Evolutionary conservation across 2,797 vertebrate genomes (phyloP), one percentile per base, ranked within the genome.

Genomic region (Notolabrus celidotus): DNA sequence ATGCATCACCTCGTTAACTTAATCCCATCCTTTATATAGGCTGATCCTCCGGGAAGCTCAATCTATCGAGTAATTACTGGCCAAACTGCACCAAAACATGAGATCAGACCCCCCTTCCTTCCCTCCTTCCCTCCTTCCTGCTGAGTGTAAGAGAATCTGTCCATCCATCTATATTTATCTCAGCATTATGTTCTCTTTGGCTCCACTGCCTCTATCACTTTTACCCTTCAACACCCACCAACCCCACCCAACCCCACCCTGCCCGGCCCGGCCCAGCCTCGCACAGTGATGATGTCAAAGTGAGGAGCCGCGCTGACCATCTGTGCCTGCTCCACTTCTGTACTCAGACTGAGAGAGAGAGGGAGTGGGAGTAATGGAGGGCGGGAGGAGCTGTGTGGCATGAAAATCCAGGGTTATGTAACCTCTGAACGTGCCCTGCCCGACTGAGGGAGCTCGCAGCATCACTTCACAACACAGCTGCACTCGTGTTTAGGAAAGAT

Each of bases 1-100:
- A 86, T 89, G 89, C 85, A 75, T 88, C 74, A 33, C 81, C 81
- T 91, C 71, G 69, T 92, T 89, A 92, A 58, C 17, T 72, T 83
- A 88, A 88, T 87, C 86, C 79, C 53, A 49, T 71, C 71, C 53
- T 75, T 70, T 71, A 65, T 73, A 57, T 25, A 20, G 66, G 49
- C 69, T 82, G 77, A 88, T 83, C 83, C 65, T 23, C 61, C 20
- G 59, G 63, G 22, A 61, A 46, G 53, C 77, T 67, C 78, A 62
- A 46, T 78, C 77, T 80, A 72, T 87, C 71, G n/a, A 84, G 74
- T 77, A 85, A 80, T 86, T 64, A 71, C 45, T n/a, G 69, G 31
- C 53, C 59, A 41, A 51, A 47, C 71, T 47, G 66, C 57, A 42
- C 34, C 71, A 71, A 71, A 83, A 77, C 77, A 55, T 43, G 8